Evolutionary conservation across 2,888 invertebrate genomes (phyloP), one percentile per base, ranked within the genome.

Genomic region (Bellardia pandia): DNA sequence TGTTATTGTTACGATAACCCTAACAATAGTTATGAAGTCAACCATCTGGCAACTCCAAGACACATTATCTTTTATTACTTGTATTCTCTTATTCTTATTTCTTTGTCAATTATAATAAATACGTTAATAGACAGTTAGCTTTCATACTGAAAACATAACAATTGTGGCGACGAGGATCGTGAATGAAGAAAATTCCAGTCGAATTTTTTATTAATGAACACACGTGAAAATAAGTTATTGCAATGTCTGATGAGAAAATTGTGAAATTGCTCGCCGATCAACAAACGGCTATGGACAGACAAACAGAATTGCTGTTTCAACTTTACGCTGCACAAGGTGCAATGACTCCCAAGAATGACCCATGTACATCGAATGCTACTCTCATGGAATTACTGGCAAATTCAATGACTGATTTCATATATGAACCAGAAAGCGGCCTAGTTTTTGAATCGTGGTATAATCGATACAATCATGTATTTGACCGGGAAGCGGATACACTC

Each of bases 151-250:
- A 71, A 53, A 37, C 6, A 71, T 37, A 72, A 72, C 62, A 75
- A 76, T 30, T 45, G 58, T 76, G 76, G 64, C 60, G 62, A 75
- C 75, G 60, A 75, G 75, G 75, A 60, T 16, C 11, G 30, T 45
- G 45, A 45, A 45, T 45, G 11, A 11, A 11, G 33, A 45, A 30
- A 58, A 42, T 33, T 42, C 45, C 23, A 30, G n/a, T 45, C 7
- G 13, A 16, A 37, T 62, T 76, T 62, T 62, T 37, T 8, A 51
- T 60, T 62, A 30, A 16, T 60, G 42, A 42, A 45, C 51, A 14
- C 51, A 51, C 14, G 14, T 51, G 30, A 45, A 2, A 48, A 48
- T 1, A 16, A 42, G 37, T 37, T 5, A 37, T 37, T 37, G 37
- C 58, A 60, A 75, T 64, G 64, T 16, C 48, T 51, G 51, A 51